These are phyloP conservation scores for Hycleus phaleratus DNA, from an alignment of 1,140 invertebrate genomes.

Conservation along the genomic window DNA sequence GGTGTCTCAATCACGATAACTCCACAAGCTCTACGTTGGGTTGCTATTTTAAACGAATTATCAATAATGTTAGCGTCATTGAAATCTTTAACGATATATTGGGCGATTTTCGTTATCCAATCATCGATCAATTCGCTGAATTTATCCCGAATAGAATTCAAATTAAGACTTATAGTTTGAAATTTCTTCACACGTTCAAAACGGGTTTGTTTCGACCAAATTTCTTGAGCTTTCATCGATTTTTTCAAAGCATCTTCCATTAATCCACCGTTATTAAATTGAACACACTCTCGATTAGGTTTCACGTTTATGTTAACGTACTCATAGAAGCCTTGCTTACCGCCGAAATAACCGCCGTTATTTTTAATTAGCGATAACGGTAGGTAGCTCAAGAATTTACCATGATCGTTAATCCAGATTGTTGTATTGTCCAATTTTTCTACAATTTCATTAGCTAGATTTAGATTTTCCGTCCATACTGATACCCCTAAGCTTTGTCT, in stretches of 20 bases:
- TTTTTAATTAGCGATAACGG: slow-evolving; percentile 46
- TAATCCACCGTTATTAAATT: slow-evolving; percentile 2
- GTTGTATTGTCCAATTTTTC: slow-evolving; percentile 37
- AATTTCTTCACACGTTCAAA: slow-evolving; percentile 15
- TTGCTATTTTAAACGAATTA: slow-evolving; percentile 10
- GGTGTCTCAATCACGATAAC: slow-evolving; percentile 16
- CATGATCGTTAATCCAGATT: slow-evolving; percentile 53
- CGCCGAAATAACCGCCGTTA: slow-evolving; percentile 44
- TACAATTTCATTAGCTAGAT: slow-evolving; percentile 48
- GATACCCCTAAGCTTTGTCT: slow-evolving; percentile 46
- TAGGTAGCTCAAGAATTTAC: slow-evolving; percentile 45
- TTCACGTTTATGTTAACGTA: slow-evolving; percentile 10
- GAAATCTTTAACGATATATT: not conserved
- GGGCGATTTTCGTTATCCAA: slow-evolving; percentile 7
- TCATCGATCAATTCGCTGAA: not conserved
- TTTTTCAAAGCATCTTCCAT: slow-evolving; percentile 3
- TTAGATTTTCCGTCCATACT: slow-evolving; percentile 53
- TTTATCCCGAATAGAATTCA: not conserved
- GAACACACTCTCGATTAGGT: slow-evolving; percentile 23
- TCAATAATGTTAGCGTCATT: not conserved
- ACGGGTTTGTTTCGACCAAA: not conserved
- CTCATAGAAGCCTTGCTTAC: slow-evolving; percentile 31
- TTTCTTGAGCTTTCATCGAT: slow-evolving; percentile 2
- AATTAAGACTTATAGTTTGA: not conserved
- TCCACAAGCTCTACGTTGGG: slow-evolving; percentile 17